Base-by-base conservation (phyloP, 2,888 invertebrate genomes). In the Lithodes maja region DNA sequence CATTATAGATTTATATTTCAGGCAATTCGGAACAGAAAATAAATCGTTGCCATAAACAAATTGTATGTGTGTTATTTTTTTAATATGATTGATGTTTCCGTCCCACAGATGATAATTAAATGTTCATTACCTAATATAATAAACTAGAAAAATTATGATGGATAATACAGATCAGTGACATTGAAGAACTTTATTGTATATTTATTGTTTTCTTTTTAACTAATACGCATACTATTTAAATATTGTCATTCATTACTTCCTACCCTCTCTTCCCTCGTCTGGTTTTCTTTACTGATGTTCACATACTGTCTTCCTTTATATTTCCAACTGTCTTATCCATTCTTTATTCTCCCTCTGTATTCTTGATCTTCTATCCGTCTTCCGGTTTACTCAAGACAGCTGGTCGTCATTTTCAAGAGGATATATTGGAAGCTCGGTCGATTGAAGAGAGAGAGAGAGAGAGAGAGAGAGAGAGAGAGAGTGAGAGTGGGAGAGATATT, bases 331-430 rank as follows among this genome's bases (percentile, higher is more conserved):
- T 12, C 77, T 61, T 77, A 5, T 77, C 61, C 33, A 1, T 52
- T 55, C 74, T 17, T 61, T 49, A n/a, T 7, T 5, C 15, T n/a
- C 61, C 69, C 17, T 12, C 68, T 83, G 1, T 52, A 3, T 5
- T 50, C 82, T 83, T 55, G n/a, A 12, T n/a, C 5, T 3, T 74
- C 74, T 53, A 71, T 74, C 61, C 55, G 33, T 54, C 33, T 77
- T 61, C 53, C 55, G 75, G 75, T 17, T 84, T 54, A 3, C 52
- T 12, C 52, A n/a, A 61, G 52, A 49, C 55, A 61, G 81, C 81
- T 78, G 84, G 78, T 61, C 61, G 55, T 54, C 75, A 74, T 17
- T 50, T 84, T 84, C 53, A 84, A 84, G 83, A n/a, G 83, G 83
- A 84, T 75, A 54, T 54, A 84, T 71, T 71, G 75, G 17, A n/a